phyloP scores from a whole-genome alignment of 2,113 vertebrate genomes.

The Rhynchomys soricoides region DNA sequence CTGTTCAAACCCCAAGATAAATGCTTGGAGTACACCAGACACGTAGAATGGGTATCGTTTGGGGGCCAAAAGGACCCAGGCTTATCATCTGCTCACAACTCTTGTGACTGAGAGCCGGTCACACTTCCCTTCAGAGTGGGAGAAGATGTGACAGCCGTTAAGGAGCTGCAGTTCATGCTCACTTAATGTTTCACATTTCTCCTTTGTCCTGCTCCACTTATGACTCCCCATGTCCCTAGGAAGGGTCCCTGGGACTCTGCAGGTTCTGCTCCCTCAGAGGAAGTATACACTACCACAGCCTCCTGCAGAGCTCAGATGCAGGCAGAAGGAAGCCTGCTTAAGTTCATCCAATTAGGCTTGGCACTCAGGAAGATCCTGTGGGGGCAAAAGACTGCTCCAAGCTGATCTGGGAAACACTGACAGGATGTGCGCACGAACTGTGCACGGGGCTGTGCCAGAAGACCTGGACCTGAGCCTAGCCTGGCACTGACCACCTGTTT shows the following conservation, averaged over 20 bases:
- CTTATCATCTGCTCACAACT: neutral
- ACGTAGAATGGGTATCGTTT: fast-evolving
- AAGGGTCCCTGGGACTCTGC: neutral
- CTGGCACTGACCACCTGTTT: neutral
- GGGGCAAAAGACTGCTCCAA: neutral
- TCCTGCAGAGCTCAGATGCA: neutral
- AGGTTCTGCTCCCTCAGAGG: neutral
- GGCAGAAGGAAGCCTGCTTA: neutral
- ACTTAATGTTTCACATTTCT: neutral
- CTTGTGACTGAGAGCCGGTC: neutral
- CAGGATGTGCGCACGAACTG: neutral
- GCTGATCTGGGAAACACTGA: neutral
- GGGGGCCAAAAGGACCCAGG: neutral
- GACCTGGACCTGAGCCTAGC: neutral
- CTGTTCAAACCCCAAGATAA: neutral
- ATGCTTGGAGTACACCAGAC: neutral
- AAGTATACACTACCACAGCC: neutral
- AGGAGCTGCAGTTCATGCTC: neutral
- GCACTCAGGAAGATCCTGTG: neutral
- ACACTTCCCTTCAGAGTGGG: neutral
- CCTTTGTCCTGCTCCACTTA: neutral
- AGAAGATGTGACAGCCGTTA: neutral
- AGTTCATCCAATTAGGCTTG: neutral
- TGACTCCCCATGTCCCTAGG: neutral
- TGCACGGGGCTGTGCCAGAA: neutral